Evolutionary conservation across 2,113 vertebrate genomes (phyloP).

Genomic region (Chloropsis hardwickii): DNA sequence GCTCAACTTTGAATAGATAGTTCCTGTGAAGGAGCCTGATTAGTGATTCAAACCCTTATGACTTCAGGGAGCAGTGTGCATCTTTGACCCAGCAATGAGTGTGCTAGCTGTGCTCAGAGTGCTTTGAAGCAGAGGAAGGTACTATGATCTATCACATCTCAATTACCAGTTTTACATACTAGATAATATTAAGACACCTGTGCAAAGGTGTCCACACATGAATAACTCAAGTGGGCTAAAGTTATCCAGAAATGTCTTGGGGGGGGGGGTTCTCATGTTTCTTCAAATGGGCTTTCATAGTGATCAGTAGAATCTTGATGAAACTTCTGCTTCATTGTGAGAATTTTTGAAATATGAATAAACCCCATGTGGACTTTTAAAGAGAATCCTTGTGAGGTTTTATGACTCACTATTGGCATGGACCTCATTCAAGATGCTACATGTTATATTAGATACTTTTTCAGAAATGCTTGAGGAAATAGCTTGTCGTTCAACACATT

Average conservation of each 20-base stretch:
- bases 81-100: neutral
- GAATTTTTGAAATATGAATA: neutral
- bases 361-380: neutral
- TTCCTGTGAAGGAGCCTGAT: neutral
- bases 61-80: neutral
- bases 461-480: slow-evolving; percentile 16
- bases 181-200: neutral
- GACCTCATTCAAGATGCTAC: neutral
- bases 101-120: neutral
- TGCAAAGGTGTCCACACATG: neutral
- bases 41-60: neutral
- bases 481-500: neutral
- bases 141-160: fast-evolving
- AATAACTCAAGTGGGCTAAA: neutral
- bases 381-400: neutral
- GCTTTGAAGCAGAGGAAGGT: neutral
- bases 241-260: neutral
- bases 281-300: neutral
- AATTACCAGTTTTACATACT: neutral
- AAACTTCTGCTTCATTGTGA: neutral
- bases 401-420: neutral
- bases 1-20: neutral
- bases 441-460: neutral
- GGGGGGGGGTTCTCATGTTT: neutral
- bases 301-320: neutral